Conservation (phyloP, 2,113 vertebrate species). For the Lycocorax pyrrhopterus region DNA sequence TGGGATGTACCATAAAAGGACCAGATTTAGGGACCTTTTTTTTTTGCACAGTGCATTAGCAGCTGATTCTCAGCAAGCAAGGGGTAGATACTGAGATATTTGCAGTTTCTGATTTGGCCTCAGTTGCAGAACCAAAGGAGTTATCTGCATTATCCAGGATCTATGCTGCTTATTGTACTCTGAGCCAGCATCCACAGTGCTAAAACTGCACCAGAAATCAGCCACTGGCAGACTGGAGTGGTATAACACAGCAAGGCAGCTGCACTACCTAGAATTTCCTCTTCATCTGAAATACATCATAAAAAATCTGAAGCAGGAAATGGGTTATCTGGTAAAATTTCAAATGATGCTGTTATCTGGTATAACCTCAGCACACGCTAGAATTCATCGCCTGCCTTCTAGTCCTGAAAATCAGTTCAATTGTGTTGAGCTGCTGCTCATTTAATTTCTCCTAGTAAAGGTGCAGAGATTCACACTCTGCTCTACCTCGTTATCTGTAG, state of each 20-base stretch:
- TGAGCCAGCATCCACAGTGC: not conserved
- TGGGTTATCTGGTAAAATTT: conserved; percentile 33
- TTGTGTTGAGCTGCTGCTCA: not conserved
- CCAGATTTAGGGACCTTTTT: not conserved
- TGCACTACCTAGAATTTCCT: conserved; percentile 39
- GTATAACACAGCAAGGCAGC: not conserved
- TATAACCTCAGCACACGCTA: not conserved
- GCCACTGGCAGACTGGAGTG: not conserved
- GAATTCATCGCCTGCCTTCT: not conserved
- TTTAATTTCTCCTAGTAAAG: not conserved
- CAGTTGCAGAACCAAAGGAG: not conserved
- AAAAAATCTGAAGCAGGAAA: conserved; percentile 40
- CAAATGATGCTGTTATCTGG: not conserved
- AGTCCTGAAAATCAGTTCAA: not conserved
- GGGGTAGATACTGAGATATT: not conserved
- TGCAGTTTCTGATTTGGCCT: not conserved
- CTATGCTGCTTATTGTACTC: not conserved
- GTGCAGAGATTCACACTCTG: not conserved
- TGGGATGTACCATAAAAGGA: not conserved
- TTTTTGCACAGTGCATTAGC: not conserved
- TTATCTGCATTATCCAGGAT: not conserved
- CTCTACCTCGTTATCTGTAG: not conserved
- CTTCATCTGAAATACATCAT: conserved; percentile 2
- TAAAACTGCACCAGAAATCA: not conserved
- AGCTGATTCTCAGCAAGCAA: not conserved